Conservation (phyloP, 2,797 vertebrate genomes). For the Rousettus madagascariensis region DNA sequence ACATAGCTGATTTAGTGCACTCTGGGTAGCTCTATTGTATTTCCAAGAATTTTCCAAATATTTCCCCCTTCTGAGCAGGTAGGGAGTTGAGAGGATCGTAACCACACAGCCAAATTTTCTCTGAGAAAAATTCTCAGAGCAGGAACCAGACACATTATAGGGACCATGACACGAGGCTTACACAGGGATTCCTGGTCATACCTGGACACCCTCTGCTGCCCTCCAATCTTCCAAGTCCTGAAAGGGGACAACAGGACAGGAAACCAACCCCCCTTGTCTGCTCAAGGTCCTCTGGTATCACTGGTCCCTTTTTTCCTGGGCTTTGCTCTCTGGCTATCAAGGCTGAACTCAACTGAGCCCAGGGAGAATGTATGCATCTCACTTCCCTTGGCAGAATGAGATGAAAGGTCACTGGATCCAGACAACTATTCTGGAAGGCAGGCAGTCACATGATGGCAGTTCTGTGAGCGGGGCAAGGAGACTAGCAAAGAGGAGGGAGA, state of each 20-base stretch:
- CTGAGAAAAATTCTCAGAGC: not conserved
- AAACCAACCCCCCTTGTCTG: not conserved
- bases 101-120: not conserved
- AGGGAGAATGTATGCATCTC: not conserved
- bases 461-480: not conserved
- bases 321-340: not conserved
- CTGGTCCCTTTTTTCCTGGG: not conserved
- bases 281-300: not conserved
- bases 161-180: not conserved
- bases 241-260: not conserved
- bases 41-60: not conserved
- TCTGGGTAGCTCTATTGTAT: rapidly evolving
- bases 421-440: not conserved
- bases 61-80: not conserved
- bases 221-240: not conserved
- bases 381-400: not conserved
- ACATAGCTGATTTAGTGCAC: not conserved
- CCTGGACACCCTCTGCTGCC: not conserved
- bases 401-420: not conserved
- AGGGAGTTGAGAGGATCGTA: not conserved
- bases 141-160: not conserved
- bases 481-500: not conserved
- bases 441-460: not conserved
- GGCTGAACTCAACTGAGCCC: not conserved
- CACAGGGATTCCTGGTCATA: not conserved